Base-by-base conservation (phyloP, 2,797 vertebrate species). In the Muscicapa comitata region DNA sequence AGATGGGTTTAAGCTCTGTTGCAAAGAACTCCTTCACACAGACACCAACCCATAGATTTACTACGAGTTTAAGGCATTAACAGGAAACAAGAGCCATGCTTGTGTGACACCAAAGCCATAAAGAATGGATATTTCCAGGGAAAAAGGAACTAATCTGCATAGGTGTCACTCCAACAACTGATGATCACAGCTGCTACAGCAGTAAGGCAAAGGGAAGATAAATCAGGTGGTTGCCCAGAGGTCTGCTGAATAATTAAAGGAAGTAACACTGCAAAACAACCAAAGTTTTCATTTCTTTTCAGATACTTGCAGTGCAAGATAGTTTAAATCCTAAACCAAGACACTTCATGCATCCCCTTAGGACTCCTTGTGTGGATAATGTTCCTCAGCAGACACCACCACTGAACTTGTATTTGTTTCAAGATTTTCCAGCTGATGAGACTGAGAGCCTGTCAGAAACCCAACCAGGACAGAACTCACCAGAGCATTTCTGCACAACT, bases 361-460 rank as follows among this genome's bases (percentile, higher is more conserved):
- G 84, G 92, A 89, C 31, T 70, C 21, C 50, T 38, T 1, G 11
- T 50, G 84, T 38, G 35, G 88, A n/a, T 40, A 47, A 86, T 2
- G 37, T 0, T 91, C 65, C 83, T 67, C 67, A 11, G 55, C 1
- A 47, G 48, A 28, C 19, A 48, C 24, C 83, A 82, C 62, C 66
- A 29, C 65, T 16, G 33, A 57, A 59, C 11, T 66, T 23, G 73
- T 17, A 31, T 87, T 95, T 48, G 28, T 62, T 79, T 63, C 73
- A 81, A 21, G n/a, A 70, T 85, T 95, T 96, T 85, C 71, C 93
- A 84, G 90, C 88, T 93, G 81, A 85, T 42, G 78, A 74, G 59
- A 63, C 71, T 47, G 57, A 92, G 47, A 83, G 88, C 53, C 37
- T 29, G 37, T 50, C 47, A 91, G 88, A 88, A 92, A 91, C 7